phyloP scores from a whole-genome alignment of 1,140 invertebrate species.

The Odontomachus brunneus region DNA sequence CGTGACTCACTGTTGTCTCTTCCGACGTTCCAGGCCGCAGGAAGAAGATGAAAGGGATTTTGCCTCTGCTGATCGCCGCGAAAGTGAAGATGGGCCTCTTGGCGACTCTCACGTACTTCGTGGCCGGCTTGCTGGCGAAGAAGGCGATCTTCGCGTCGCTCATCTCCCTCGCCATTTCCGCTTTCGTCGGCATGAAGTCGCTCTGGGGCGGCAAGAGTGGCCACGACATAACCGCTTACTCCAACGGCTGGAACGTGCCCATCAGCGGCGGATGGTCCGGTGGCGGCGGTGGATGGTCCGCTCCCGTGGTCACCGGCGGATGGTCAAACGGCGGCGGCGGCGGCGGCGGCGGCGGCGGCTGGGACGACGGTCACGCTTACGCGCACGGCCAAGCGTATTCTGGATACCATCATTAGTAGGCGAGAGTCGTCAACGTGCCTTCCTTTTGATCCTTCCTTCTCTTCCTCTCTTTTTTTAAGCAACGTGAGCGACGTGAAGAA shows the following conservation, averaged over 20 bases:
- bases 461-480: background rate
- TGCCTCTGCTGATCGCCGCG: slow-evolving; percentile 87
- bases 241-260: slow-evolving; percentile 77
- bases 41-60: slow-evolving; percentile 87
- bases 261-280: slow-evolving; percentile 76
- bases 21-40: slow-evolving; percentile 85
- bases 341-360: slow-evolving; percentile 70
- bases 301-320: slow-evolving; percentile 77
- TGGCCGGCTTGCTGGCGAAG: slow-evolving; percentile 88
- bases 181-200: slow-evolving; percentile 86
- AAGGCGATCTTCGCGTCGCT: slow-evolving; percentile 88
- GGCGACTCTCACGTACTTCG: slow-evolving; percentile 86
- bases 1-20: background rate
- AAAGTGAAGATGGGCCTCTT: slow-evolving; percentile 88
- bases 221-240: slow-evolving; percentile 79
- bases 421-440: background rate
- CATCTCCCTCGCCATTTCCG: slow-evolving; percentile 88
- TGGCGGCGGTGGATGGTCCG: slow-evolving; percentile 79
- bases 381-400: slow-evolving; percentile 78
- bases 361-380: slow-evolving; percentile 76
- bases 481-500: slow-evolving; percentile 1
- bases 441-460: background rate
- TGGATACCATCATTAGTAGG: slow-evolving; percentile 75
- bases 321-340: too few species aligned
- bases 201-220: slow-evolving; percentile 82